phyloP scores from a whole-genome alignment of 2,888 invertebrate genomes.

The Lepetodrilus schrolli region DNA sequence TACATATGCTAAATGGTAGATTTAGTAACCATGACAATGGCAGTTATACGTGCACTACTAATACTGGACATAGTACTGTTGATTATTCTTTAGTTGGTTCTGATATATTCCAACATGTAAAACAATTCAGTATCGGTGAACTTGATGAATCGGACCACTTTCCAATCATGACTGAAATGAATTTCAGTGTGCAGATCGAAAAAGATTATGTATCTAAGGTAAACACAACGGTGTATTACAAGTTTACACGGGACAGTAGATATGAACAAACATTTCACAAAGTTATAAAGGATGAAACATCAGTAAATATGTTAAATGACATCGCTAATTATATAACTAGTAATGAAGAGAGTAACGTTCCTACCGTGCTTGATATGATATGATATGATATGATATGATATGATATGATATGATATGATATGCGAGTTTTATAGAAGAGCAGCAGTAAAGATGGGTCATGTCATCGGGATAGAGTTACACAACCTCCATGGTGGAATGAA shows the following conservation, averaged over 20 bases:
- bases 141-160: background rate
- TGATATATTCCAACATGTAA: background rate
- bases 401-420: background rate
- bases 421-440: background rate
- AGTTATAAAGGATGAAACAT: background rate
- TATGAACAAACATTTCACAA: background rate
- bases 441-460: background rate
- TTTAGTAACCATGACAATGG: background rate
- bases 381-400: background rate
- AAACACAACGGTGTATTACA: background rate
- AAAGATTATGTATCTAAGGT: background rate
- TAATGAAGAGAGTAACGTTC: too few relatives aligned
- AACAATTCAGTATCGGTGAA: background rate
- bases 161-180: background rate
- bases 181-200: background rate
- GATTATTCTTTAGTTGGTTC: background rate
- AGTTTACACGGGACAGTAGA: background rate
- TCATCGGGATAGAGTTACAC: background rate
- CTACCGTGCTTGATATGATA: too few relatives aligned
- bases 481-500: background rate
- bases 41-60: background rate
- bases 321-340: too few relatives aligned
- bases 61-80: background rate
- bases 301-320: background rate
- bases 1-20: background rate